Evolutionary conservation across 2,888 invertebrate species (phyloP).

Genomic region (Schrankia costaestrigalis): DNA sequence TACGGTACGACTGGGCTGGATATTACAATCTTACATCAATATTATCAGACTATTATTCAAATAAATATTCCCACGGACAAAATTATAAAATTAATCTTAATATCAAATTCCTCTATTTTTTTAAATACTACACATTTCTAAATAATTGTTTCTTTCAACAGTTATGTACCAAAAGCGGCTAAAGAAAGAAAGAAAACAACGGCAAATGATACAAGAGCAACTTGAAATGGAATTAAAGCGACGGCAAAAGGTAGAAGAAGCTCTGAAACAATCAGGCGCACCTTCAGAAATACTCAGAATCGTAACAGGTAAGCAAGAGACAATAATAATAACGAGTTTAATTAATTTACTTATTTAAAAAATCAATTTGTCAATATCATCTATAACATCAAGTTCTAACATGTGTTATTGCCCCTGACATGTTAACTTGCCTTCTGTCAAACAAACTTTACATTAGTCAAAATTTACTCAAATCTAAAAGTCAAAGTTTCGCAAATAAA

Average conservation of each 20-base stretch:
- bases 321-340: not conserved
- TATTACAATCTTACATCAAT: slow-evolving; percentile 38
- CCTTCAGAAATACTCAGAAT: slow-evolving; percentile 88
- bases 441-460: slow-evolving; percentile 64
- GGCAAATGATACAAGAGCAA: slow-evolving; percentile 92
- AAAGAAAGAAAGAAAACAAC: slow-evolving; percentile 91
- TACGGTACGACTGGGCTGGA: slow-evolving; percentile 47
- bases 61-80: slow-evolving; percentile 7
- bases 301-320: slow-evolving; percentile 89
- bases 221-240: slow-evolving; percentile 90
- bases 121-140: too few relatives aligned
- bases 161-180: slow-evolving; percentile 94
- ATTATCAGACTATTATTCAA: slow-evolving; percentile 39
- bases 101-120: too few relatives aligned
- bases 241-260: slow-evolving; percentile 89
- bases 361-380: slow-evolving; percentile 58
- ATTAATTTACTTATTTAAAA: not conserved
- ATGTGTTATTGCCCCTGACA: slow-evolving; percentile 67
- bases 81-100: too few relatives aligned
- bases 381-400: slow-evolving; percentile 65
- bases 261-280: slow-evolving; percentile 87
- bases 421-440: slow-evolving; percentile 79
- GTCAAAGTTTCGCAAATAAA: slow-evolving; percentile 22
- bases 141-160: slow-evolving; percentile 58
- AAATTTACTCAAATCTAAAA: slow-evolving; percentile 36